Base-by-base conservation (phyloP, 2,888 invertebrate genomes). In the Ochropleura leucogaster region DNA sequence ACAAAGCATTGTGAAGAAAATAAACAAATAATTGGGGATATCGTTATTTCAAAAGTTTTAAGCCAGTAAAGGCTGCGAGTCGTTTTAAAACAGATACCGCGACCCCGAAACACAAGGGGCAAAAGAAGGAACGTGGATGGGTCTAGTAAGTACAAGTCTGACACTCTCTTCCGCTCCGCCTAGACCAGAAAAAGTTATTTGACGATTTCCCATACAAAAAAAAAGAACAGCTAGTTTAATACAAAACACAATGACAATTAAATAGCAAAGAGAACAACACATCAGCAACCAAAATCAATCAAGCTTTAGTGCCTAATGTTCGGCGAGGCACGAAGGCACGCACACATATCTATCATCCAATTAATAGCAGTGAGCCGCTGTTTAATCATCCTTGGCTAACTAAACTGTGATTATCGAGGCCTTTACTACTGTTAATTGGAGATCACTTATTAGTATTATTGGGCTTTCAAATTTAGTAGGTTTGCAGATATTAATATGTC, bases 361-460 rank as follows among this genome's bases (percentile, higher is more conserved):
- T 84, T 73, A 85, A 75, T 78, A 75, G 51, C 73, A 40, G 46
- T 10, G 46, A 53, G 18, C 70, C 51, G 62, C 46, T 70, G 72
- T 76, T 79, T 76, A 80, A 82, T 77, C 77, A 74, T 68, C 59
- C 44, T 68, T 71, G 51, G 46, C 63, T 76, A 78, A 81, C 78
- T 81, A 77, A 84, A 77, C 74, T 74, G 60, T 55, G 72, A 79
- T 86, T 84, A 85, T 74, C 55, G 67, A 70, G 42, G 70, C 77
- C 74, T 47, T 72, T 74, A 74, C 68, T 71, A 42, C 30, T 66
- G 69, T 68, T 85, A 57, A 72, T 85, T 70, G 30, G 49, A 68
- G 55, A 68, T 69, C 40, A 68, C 7, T 66, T 74, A 46, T 80
- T 68, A 44, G n/a, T 57, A 72, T 67, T 51, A 62, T 64, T 20